A percentile compares a stretch with the other conserved stretches of the same genome.
Evolutionary conservation across 2,888 invertebrate species (phyloP).

Genomic region (Metallyticus violacea): DNA sequence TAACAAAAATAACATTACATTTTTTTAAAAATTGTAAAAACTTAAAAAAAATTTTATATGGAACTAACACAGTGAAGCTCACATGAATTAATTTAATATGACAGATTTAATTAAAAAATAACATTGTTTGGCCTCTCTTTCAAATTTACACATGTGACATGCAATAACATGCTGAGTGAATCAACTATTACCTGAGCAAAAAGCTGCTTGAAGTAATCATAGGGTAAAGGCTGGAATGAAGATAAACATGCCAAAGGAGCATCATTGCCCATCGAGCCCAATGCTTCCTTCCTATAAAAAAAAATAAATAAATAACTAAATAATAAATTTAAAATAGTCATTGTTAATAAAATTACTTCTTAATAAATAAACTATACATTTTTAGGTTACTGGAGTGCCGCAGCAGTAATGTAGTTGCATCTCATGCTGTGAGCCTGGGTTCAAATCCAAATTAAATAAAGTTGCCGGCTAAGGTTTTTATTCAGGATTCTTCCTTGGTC

Average conservation of each 20-base stretch:
- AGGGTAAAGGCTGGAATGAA: constrained; percentile 88
- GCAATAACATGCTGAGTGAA: neutral
- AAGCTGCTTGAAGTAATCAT: constrained; percentile 97
- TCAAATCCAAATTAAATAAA: no score
- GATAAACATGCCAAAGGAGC: constrained; percentile 96
- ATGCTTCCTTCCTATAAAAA: constrained; percentile 85
- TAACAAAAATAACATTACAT: neutral
- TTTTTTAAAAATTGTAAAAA: no score
- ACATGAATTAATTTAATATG: no score
- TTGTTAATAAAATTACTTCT: neutral
- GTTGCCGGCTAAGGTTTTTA: no score
- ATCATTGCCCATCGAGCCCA: constrained; percentile 99
- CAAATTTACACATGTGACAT: neutral
- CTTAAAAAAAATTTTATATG: no score
- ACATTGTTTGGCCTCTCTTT: neutral
- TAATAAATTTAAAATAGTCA: neutral
- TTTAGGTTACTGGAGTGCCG: no score
- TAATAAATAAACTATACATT: no score
- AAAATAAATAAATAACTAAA: neutral
- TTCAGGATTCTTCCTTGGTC: no score
- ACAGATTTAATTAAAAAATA: neutral
- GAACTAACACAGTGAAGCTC: no score
- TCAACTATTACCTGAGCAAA: constrained; percentile 79
- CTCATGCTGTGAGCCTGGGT: no score
- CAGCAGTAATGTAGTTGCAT: no score